Percentiles rank a stretch among this genome's conserved stretches.
Evolutionary conservation across 2,888 invertebrate species (phyloP).

Genomic region (Troides aeacus): DNA sequence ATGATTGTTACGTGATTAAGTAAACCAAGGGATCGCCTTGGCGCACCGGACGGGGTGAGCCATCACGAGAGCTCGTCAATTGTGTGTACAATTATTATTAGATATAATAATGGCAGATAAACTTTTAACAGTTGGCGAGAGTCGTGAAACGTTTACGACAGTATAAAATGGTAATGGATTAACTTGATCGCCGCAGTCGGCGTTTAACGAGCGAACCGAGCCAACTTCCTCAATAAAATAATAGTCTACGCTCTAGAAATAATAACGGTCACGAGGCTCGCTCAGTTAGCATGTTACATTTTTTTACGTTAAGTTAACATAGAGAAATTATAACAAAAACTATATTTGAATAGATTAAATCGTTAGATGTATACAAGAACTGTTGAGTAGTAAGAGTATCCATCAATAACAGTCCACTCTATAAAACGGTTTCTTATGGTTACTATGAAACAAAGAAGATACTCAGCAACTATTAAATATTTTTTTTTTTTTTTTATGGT

Average conservation of each 20-base stretch:
- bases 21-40: not conserved
- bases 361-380: too few species aligned
- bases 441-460: too few species aligned
- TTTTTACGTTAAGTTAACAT: not conserved
- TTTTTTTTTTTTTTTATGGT: too few species aligned
- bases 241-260: slow-evolving; percentile 50
- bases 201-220: slow-evolving; percentile 68
- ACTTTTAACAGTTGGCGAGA: slow-evolving; percentile 60
- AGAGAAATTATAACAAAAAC: not conserved
- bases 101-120: slow-evolving; percentile 44
- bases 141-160: slow-evolving; percentile 74
- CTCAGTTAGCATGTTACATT: slow-evolving; percentile 20
- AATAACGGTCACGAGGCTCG: slow-evolving; percentile 37
- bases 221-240: slow-evolving; percentile 77
- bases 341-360: too few species aligned
- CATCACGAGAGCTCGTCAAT: slow-evolving; percentile 27
- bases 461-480: too few species aligned
- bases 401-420: too few species aligned
- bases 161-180: slow-evolving; percentile 76
- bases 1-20: slow-evolving; percentile 1
- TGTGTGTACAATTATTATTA: slow-evolving; percentile 37
- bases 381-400: too few species aligned
- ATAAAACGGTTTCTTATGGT: too few species aligned
- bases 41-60: not conserved
- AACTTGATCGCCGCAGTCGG: slow-evolving; percentile 66